A percentile compares a stretch with the other conserved stretches of the same genome.
Evolutionary conservation across 2,113 vertebrate species (phyloP).

Genomic region (Rattus norvegicus): DNA sequence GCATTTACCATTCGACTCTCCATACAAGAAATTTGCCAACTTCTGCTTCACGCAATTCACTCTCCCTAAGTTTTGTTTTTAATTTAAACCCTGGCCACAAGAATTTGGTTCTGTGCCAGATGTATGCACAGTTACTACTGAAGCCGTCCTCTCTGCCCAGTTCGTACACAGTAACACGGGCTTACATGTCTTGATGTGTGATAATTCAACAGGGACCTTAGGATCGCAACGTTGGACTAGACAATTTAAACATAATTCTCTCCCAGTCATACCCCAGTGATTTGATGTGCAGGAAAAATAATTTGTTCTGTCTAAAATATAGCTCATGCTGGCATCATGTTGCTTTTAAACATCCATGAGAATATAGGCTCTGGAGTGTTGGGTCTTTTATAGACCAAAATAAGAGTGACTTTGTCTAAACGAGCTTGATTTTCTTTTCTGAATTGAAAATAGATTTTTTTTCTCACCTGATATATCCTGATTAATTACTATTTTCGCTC

Average conservation of each 20-base stretch:
- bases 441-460: neutral
- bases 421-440: conserved; percentile 2
- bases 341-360: neutral
- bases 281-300: neutral
- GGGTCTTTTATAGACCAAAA: neutral
- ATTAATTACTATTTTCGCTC: neutral
- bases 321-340: neutral
- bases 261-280: neutral
- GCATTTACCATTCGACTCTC: conserved; percentile 1
- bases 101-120: conserved; percentile 14
- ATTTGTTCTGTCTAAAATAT: neutral
- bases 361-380: neutral
- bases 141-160: neutral
- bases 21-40: neutral
- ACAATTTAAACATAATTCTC: conserved; percentile 13
- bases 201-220: neutral
- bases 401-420: neutral
- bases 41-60: neutral
- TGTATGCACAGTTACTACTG: neutral
- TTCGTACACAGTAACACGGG: neutral
- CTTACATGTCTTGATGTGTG: neutral
- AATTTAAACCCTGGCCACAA: conserved; percentile 11
- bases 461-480: neutral
- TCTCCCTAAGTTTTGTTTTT: conserved; percentile 40
- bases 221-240: conserved; percentile 23